Conservation (phyloP, 2,888 invertebrate genomes). For the Drosophila macrospina region DNA sequence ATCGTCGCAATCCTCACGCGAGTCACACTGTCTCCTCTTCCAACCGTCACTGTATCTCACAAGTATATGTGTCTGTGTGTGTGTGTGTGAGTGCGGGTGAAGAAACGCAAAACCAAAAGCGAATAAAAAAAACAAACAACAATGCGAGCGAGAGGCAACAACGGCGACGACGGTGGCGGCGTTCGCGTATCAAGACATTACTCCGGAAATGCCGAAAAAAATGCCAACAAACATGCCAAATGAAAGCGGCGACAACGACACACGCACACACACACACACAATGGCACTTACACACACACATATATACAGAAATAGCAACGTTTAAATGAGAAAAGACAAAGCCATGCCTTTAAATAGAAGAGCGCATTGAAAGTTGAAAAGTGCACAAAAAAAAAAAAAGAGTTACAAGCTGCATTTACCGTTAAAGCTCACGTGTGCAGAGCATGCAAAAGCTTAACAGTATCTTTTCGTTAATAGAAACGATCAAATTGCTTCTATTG, state of each 20-base stretch:
- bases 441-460: conserved; percentile 11
- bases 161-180: background rate
- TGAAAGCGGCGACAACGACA: conserved; percentile 35
- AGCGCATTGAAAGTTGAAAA: conserved; percentile 1
- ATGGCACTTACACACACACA: background rate
- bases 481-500: conserved; percentile 10
- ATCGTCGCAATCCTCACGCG: conserved; percentile 25
- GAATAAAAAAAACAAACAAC: conserved; percentile 50
- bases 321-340: conserved; percentile 17
- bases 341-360: conserved; percentile 17
- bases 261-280: conserved; percentile 21
- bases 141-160: conserved; percentile 27
- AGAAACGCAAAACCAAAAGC: conserved; percentile 59
- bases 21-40: conserved; percentile 37
- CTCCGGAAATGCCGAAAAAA: conserved; percentile 83
- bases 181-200: conserved; percentile 67
- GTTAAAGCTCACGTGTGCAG: conserved; percentile 34
- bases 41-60: background rate
- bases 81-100: conserved; percentile 40
- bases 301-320: conserved; percentile 21
- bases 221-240: conserved; percentile 57
- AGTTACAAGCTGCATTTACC: conserved; percentile 34
- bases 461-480: background rate
- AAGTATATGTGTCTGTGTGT: conserved; percentile 21
- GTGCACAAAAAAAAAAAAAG: background rate